A percentile compares a stretch with the other conserved stretches of the same genome.
Conservation (phyloP, 2,888 invertebrate genomes). For the Coleophora deauratella region DNA sequence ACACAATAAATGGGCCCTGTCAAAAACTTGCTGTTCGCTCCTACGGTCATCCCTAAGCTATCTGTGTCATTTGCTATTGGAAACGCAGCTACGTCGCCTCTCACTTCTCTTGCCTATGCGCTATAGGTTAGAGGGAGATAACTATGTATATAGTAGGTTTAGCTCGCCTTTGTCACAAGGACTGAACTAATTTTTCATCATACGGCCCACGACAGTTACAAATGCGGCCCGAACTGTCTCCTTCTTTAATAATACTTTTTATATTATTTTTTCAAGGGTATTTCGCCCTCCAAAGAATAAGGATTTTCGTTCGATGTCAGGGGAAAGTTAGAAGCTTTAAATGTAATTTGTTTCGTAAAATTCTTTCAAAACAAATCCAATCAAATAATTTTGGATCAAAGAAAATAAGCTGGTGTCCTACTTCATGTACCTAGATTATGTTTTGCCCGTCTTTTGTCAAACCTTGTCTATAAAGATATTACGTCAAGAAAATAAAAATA, state of each 20-base stretch:
- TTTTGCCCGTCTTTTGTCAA: too few species aligned
- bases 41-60: conserved; percentile 75
- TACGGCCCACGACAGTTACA: conserved; percentile 74
- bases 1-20: conserved; percentile 73
- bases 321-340: conserved; percentile 63
- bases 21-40: conserved; percentile 74
- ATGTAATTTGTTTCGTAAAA: conserved; percentile 53
- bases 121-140: conserved; percentile 47
- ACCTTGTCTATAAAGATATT: too few species aligned
- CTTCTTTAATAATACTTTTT: conserved; percentile 76
- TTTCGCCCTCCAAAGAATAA: conserved; percentile 60
- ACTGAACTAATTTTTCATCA: conserved; percentile 76
- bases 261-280: conserved; percentile 67
- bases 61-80: conserved; percentile 72
- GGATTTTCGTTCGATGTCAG: conserved; percentile 61
- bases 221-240: conserved; percentile 73
- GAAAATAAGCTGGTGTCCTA: too few species aligned
- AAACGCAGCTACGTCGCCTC: conserved; percentile 51
- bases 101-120: conserved; percentile 29
- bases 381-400: conserved; percentile 27
- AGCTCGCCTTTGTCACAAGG: conserved; percentile 70
- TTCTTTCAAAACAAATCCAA: conserved; percentile 42
- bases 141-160: conserved; percentile 56
- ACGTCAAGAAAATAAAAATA: too few species aligned
- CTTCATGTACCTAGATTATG: too few species aligned